Evolutionary conservation across 2,113 vertebrate species (phyloP), one percentile per base, ranked within the genome.

Genomic region (Puma concolor): DNA sequence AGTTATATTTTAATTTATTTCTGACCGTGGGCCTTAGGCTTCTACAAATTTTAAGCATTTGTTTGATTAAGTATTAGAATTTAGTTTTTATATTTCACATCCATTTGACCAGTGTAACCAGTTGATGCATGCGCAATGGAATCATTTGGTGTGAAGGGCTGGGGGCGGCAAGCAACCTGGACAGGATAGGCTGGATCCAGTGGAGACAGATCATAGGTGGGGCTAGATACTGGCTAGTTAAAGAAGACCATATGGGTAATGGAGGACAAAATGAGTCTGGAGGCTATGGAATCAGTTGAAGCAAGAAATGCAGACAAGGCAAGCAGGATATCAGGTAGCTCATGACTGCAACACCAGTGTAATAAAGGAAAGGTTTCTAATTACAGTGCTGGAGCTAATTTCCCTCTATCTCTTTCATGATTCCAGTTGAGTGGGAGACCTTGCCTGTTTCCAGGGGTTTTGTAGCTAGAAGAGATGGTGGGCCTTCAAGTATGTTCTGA

Each of bases 31-130:
- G 41, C 36, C 91, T 90, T 92, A 74, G 23, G 14, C 48, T 79
- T 83, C 81, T 10, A 63, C 29, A 14, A 52, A 64, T 77, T 57
- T 97, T 69, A 71, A 88, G 17, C n/a, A 84, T 84, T 81, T 90
- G 15, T 86, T 90, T 90, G 19, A 64, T 66, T 77, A 95, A 64
- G 17, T 50, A 50, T 91, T 95, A 81, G 93, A 52, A n/a, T 94
- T 93, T 93, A 74, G 44, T 63, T 94, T 96, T 54, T 38, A 87
- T 79, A 95, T 88, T 63, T 96, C 36, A 17, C 50, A 91, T 48
- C 11, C 21, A 41, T 93, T 96, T 96, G 33, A 76, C 80, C 9
- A 74, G 0, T 54, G 1, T 80, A 52, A 67, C 12, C 57, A 69
- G 12, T 36, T 60, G 76, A 74, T 10, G 33, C 13, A 38, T 82